Evolutionary conservation across 2,113 vertebrate genomes (phyloP), one percentile per base, ranked within the genome.

Genomic region (Callopanchax toddi): DNA sequence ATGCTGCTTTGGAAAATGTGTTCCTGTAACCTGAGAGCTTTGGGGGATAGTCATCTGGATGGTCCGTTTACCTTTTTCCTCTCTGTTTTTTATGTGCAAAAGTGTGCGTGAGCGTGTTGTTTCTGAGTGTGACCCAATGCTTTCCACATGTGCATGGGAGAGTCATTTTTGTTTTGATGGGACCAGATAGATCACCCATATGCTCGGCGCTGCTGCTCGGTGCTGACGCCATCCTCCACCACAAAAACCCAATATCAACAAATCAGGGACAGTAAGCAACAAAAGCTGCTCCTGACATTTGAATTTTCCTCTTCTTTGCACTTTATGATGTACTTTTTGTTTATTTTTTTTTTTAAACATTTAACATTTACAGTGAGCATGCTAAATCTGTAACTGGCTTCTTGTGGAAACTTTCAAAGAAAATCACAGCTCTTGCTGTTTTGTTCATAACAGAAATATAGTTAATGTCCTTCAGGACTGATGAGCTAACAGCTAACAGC

Each of bases 141-240:
- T 77, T 89, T 89, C 86, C 79, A 85, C 82, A 72, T 87, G 86
- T 83, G 78, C 64, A 29, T 18, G 45, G 53, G 58, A 65, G 50
- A 80, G 81, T 69, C 50, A 34, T 72, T 81, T n/a, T 83, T 85
- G 81, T 87, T 87, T 87, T 83, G 81, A 87, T 88, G 75, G 67
- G 74, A 78, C 60, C 60, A 50, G 60, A 85, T 80, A 82, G 71
- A 83, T 86, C 74, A 82, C 60, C 67, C 68, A 43, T 75, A 60
- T 18, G 44, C 39, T 20, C n/a, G 48, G 45, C 40, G 45, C 56
- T 12, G 36, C 60, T 29, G 62, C 49, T 56, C 29, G 52, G 21
- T 65, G 76, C 77, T 77, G 82, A 86, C 72, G 67, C 79, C 64
- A 74, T 63, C 58, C 44, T 43, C 76, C 56, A 59, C 78, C 74